Percentiles rank a stretch among this genome's conserved stretches.
These are phyloP conservation scores for human (Homo sapiens) DNA, from an alignment of 2,113 vertebrate species.

Conservation along the genomic window DNA sequence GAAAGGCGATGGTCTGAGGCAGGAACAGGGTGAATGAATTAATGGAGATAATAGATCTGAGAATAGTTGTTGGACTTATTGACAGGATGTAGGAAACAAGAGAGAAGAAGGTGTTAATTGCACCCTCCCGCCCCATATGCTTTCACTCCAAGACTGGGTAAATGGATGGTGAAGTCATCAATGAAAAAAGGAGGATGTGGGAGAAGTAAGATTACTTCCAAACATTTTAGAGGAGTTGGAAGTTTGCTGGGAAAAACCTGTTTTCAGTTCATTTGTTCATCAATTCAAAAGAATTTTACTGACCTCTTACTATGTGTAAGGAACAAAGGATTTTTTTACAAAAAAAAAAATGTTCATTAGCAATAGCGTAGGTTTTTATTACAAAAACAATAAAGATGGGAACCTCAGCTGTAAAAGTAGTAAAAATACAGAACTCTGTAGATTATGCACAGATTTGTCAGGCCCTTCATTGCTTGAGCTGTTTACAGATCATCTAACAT, in stretches of 20 bases:
- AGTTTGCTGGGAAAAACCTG: background rate
- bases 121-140: accelerated
- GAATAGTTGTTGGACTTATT: background rate
- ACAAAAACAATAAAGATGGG: background rate
- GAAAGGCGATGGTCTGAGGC: background rate
- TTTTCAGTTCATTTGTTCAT: background rate
- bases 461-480: background rate
- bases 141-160: background rate
- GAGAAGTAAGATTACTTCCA: background rate
- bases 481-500: background rate
- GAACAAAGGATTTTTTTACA: background rate
- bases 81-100: background rate
- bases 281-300: background rate
- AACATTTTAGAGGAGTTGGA: background rate
- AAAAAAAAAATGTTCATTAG: background rate
- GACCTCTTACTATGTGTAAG: background rate
- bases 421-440: background rate
- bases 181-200: background rate
- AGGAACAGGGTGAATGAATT: background rate
- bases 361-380: background rate
- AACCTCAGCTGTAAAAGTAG: background rate
- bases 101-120: no score
- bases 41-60: background rate
- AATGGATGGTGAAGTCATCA: background rate
- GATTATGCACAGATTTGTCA: accelerated